These are phyloP conservation scores for Tragelaphus scriptus DNA, from an alignment of 2,113 vertebrate genomes.

Conservation along the genomic window DNA sequence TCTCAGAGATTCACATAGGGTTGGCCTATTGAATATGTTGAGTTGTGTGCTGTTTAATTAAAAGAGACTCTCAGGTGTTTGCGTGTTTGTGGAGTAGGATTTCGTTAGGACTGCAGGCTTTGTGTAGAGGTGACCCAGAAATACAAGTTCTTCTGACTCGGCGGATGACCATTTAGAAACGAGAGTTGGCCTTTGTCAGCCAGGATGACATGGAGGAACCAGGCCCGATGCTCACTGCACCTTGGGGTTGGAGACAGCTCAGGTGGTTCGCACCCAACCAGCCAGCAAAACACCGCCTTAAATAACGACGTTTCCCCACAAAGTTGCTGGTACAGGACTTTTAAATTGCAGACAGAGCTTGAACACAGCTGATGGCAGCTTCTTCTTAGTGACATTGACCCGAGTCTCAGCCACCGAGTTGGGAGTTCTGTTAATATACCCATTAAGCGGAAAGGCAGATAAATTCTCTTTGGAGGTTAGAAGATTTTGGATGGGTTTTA, in stretches of 20 bases:
- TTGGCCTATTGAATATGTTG: neutral
- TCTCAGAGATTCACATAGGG: neutral
- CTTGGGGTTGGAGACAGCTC: neutral
- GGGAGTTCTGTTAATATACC: neutral
- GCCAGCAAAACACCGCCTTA: neutral
- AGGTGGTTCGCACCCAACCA: neutral
- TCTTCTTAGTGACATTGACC: neutral
- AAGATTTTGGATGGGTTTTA: neutral
- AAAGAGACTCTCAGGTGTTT: neutral
- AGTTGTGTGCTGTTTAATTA: neutral
- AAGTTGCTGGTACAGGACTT: neutral
- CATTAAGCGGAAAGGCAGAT: neutral
- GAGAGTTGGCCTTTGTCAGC: neutral
- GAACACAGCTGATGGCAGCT: neutral
- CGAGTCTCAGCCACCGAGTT: neutral
- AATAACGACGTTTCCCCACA: neutral
- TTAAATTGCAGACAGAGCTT: neutral
- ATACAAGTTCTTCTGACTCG: conserved; percentile 6
- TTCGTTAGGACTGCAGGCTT: neutral
- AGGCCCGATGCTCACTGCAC: accelerated
- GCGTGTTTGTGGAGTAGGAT: neutral
- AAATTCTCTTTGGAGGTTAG: neutral
- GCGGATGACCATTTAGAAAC: neutral
- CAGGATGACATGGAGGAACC: neutral
- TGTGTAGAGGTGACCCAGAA: conserved; percentile 32